Percentiles rank a stretch among this genome's conserved stretches.
Evolutionary conservation across 2,113 vertebrate species (phyloP).

Genomic region (Takifugu flavidus): DNA sequence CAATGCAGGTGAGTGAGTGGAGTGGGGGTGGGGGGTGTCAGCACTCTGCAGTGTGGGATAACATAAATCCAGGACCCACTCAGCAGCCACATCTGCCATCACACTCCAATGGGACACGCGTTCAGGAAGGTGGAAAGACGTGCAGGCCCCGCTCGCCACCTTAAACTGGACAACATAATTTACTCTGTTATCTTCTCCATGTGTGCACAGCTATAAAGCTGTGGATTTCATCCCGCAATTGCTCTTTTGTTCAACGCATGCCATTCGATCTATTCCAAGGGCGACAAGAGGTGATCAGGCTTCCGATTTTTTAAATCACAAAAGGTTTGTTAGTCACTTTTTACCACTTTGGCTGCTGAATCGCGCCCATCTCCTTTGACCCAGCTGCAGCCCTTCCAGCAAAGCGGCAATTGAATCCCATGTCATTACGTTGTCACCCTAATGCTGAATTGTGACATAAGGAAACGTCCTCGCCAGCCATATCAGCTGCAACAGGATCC

Average conservation of each 20-base stretch:
- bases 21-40: conserved; percentile 12
- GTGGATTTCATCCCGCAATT: conserved; percentile 19
- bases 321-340: too few relatives aligned
- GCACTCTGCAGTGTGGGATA: conserved; percentile 63
- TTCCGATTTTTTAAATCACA: neutral
- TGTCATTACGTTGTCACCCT: neutral
- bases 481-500: conserved; percentile 1
- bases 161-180: conserved; percentile 21
- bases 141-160: conserved; percentile 16
- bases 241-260: conserved; percentile 11
- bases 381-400: conserved; percentile 26
- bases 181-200: conserved; percentile 28
- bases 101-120: conserved; percentile 37
- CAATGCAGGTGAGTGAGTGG: conserved; percentile 63
- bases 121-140: conserved; percentile 33
- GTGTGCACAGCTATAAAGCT: conserved; percentile 35
- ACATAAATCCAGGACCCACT: conserved; percentile 64
- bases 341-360: too few relatives aligned
- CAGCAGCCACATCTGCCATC: conserved; percentile 47
- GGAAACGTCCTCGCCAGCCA: conserved; percentile 18
- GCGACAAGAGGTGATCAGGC: conserved; percentile 3
- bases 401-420: neutral
- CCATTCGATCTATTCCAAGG: conserved; percentile 14
- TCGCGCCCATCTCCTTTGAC: neutral
- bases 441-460: conserved; percentile 21